These are phyloP conservation scores for Colletes collaris DNA, from an alignment of 2,888 invertebrate species.

Conservation along the genomic window DNA sequence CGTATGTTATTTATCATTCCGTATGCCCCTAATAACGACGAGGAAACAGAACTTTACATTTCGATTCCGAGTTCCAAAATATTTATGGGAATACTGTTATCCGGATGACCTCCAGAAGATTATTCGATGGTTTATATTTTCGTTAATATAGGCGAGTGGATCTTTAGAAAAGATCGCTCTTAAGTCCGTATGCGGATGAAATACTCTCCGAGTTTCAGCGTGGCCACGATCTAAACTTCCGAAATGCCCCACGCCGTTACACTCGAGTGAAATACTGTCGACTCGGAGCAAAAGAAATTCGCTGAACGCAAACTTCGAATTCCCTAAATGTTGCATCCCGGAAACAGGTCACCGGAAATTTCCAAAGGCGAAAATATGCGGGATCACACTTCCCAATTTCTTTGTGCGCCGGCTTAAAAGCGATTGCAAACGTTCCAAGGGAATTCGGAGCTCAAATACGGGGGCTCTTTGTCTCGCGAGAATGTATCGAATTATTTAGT, in stretches of 20 bases:
- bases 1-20: not conserved
- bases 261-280: slow-evolving; percentile 51
- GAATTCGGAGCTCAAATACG: slow-evolving; percentile 42
- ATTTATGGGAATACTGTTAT: no score
- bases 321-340: slow-evolving; percentile 26
- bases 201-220: slow-evolving; percentile 37
- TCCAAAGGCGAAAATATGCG: slow-evolving; percentile 47
- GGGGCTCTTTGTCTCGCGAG: slow-evolving; percentile 25
- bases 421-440: slow-evolving; percentile 13
- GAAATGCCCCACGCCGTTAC: slow-evolving; percentile 56
- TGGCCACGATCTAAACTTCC: slow-evolving; percentile 51
- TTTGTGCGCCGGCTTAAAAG: slow-evolving; percentile 8
- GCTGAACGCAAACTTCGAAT: slow-evolving; percentile 39
- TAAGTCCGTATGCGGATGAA: slow-evolving; percentile 3
- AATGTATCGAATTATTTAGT: slow-evolving; percentile 19
- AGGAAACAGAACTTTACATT: not conserved
- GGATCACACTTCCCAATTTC: slow-evolving; percentile 23
- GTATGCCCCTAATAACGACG: no score
- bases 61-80: no score
- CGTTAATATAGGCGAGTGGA: not conserved
- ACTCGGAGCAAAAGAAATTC: slow-evolving; percentile 58
- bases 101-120: no score
- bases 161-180: slow-evolving; percentile 9
- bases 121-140: not conserved
- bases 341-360: slow-evolving; percentile 43